Base-by-base conservation (phyloP, 64 coral and sea anemone species). In the Pocillopora verrucosa region DNA sequence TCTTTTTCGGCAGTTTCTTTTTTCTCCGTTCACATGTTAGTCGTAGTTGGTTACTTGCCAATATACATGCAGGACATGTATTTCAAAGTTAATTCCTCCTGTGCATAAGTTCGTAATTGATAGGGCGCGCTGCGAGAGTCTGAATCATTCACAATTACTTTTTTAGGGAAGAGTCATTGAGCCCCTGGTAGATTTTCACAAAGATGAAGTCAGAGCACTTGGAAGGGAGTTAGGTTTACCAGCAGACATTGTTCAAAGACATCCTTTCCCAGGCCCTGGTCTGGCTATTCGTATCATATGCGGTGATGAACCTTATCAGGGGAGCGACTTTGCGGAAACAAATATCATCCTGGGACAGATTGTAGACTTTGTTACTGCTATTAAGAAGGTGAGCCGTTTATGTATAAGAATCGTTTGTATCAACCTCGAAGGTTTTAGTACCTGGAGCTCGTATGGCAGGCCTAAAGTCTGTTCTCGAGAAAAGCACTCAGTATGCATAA, bases 261-360 rank as follows among this genome's bases (percentile, higher is more conserved):
- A 99, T 78, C 97, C 97, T 22, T 99, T 99, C 41, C 97, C 97
- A 68, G 95, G 95, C 80, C 97, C 97, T 59, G 97, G 97, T n/a
- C 70, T 99, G 3, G 94, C 97, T 35, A 95, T 99, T 83, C 97
- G 97, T 22, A 92, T 99, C 63, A 84, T 99, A 76, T 99, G 97
- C 58, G 94, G 91, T 19, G 97, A 99, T 63, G 88, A 93, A 76
- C 91, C 94, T 65, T 99, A 99, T 36, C 84, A 93, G 73, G 94
- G 86, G 10, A 86, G 79, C 16, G 97, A 99, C 82, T 94, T 87
- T 79, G 97, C 93, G 9, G 97, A 99, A 16, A 99, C 97, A 62
- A 99, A 99, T 62, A 93, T 99, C 67, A 90, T 98, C 36, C 87
- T 98, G 11, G 93, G 93, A 74, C 93, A 94, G 77, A 95, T 98